A percentile compares a stretch with the other conserved stretches of the same genome.
phyloP scores from a whole-genome alignment of 2,113 vertebrate genomes.

The Girardinichthys multiradiatus region DNA sequence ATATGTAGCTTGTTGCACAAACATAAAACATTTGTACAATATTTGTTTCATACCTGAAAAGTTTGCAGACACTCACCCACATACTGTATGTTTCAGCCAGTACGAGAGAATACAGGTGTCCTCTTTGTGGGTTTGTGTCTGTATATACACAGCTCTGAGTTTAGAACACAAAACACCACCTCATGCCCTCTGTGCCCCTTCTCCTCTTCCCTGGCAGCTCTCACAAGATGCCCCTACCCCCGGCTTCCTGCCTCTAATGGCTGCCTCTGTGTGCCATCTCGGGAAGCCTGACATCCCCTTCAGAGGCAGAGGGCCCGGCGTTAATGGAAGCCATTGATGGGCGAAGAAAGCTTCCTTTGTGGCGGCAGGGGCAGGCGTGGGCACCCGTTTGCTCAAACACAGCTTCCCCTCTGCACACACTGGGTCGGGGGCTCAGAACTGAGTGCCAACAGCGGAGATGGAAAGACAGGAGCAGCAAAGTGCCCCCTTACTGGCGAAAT shows the following conservation, averaged over 20 bases:
- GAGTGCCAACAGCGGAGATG: slow-evolving; percentile 81
- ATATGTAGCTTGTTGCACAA: background rate
- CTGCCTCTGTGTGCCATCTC: slow-evolving; percentile 80
- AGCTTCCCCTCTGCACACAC: slow-evolving; percentile 72
- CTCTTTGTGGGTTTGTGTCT: slow-evolving; percentile 44
- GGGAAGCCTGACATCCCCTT: slow-evolving; percentile 81
- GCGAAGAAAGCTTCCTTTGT: slow-evolving; percentile 81
- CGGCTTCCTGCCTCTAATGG: slow-evolving; percentile 82
- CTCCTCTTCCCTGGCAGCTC: slow-evolving; percentile 65
- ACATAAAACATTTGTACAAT: background rate
- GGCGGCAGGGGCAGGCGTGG: slow-evolving; percentile 73
- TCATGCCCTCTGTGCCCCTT: slow-evolving; percentile 60
- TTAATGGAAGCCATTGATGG: slow-evolving; percentile 83
- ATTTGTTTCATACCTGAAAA: background rate
- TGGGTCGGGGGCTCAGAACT: slow-evolving; percentile 73
- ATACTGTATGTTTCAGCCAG: slow-evolving; percentile 1
- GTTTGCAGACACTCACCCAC: slow-evolving; percentile 1
- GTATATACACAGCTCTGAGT: slow-evolving; percentile 37
- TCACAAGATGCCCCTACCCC: slow-evolving; percentile 72
- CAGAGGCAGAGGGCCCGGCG: slow-evolving; percentile 69
- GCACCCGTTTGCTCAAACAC: slow-evolving; percentile 82
- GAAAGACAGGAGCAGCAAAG: slow-evolving; percentile 78
- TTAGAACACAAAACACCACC: slow-evolving; percentile 63
- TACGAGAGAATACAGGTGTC: slow-evolving; percentile 48
- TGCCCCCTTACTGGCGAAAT: slow-evolving; percentile 71